Base-by-base conservation (phyloP, 2,888 invertebrate genomes). In the Heliconius hortense region DNA sequence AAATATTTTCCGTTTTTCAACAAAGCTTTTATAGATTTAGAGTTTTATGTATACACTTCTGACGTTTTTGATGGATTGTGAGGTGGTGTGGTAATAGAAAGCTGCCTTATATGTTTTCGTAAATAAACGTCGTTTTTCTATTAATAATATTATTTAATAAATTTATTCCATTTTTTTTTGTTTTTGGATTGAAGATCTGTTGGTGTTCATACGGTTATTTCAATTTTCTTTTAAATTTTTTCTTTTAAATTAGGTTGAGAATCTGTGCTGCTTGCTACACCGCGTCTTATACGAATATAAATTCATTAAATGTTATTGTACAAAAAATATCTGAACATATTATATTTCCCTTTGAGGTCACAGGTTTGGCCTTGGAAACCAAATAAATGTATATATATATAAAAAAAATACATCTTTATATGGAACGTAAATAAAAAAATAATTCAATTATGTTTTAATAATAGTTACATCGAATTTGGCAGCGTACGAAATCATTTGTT, bases 61-160 rank as follows among this genome's bases (percentile, higher is more conserved):
- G 82, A 85, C 84, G 83, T 86, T 87, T 83, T 83, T 80, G 80
- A 82, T 83, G 81, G 76, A 81, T 82, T 85, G 83, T 86, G 84
- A 82, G 84, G 82, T 84, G 85, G 84, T 85, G 87, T 89, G 87
- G 89, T 86, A 85, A 80, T 84, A 79, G 79, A 76, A 76, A 72
- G 81, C 76, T 80, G 80, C 82, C 79, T 81, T 81, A 80, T 67
- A 76, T 76, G 74, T 80, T 79, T 80, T 60, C 79, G 68, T 72
- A 75, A 79, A 70, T 5, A 67, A 75, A 63, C 48, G 63, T 77
- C 35, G 48, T 73, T 71, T 64, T 73, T 75, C 39, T 68, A 76
- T 63, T 73, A 21, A 69, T 39, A 35, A 11, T 64, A 39, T 68
- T 68, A 28, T 71, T 68, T 48, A 11, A 26, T 56, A 72, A 68